These are phyloP conservation scores for Drosophila recens DNA, from an alignment of 2,888 invertebrate species.

Conservation along the genomic window DNA sequence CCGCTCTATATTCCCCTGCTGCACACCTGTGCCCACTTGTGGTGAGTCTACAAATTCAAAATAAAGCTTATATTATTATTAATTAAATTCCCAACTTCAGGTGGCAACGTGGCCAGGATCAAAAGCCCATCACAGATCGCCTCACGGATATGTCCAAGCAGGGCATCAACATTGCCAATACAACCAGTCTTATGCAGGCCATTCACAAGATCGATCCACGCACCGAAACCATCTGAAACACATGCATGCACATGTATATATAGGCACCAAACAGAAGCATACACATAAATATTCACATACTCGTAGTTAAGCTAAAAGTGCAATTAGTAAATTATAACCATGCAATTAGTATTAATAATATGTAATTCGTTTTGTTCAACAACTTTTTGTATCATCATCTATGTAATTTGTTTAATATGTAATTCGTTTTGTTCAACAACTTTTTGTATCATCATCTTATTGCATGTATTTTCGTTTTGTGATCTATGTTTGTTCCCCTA, in stretches of 20 bases:
- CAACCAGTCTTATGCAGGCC: constrained; percentile 88
- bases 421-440: constrained; percentile 11
- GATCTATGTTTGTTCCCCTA: neutral
- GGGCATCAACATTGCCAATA: constrained; percentile 89
- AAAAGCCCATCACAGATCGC: constrained; percentile 87
- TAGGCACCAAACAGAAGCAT: constrained; percentile 5
- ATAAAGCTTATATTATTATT: too few species aligned
- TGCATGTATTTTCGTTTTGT: neutral
- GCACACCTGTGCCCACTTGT: constrained; percentile 89
- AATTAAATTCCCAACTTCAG: constrained; percentile 72
- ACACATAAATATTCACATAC: constrained; percentile 16
- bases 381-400: too few species aligned
- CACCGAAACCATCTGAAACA: constrained; percentile 83
- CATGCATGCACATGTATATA: constrained; percentile 7
- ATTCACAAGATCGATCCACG: constrained; percentile 87
- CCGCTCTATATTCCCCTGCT: constrained; percentile 89
- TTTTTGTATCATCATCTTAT: neutral
- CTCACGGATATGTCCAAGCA: constrained; percentile 88
- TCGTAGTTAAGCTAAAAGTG: constrained; percentile 66
- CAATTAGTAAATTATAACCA: constrained; percentile 64
- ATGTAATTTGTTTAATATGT: neutral
- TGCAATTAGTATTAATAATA: constrained; percentile 61
- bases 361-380: constrained; percentile 17
- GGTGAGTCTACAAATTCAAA: constrained; percentile 83
- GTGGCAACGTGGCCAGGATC: constrained; percentile 88